Evolutionary conservation across 2,797 vertebrate species (phyloP), one percentile per base, ranked within the genome.

Genomic region (Hozukius guyotensis): DNA sequence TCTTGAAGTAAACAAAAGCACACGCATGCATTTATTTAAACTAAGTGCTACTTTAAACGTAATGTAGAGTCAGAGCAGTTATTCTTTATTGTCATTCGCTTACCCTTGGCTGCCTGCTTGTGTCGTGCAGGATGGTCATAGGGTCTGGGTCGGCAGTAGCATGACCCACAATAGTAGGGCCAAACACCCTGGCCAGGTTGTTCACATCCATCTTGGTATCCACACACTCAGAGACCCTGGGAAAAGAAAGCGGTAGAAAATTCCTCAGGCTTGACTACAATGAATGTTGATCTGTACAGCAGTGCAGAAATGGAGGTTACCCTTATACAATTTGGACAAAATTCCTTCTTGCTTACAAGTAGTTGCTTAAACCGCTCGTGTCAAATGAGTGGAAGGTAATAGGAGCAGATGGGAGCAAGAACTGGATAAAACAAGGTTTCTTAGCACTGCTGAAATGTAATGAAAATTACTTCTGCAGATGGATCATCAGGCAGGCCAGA

Each of bases 111-210:
- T 99, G 98, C n/a, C 96, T 92, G 64, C 92, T 97, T 2, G 97
- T 98, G 88, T 99, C 98, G 0, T 97, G 95, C 77, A 99, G 94
- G 75, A 99, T 95, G 1, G 95, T 97, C 96, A 97, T 91, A 0
- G 97, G 97, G 68, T 98, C 97, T 20, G 97, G 98, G 75, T 98
- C 96, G 1, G 97, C 92, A 10, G 96, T 95, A 0, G 97, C 97
- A 3, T 98, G 97, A 32, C 96, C 98, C 0, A 99, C 97, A 18
- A 99, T 94, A 0, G 98, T 99, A 11, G 98, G 98, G 2, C 97
- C 98, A 90, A 99, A 99, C 65, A 99, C 95, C 81, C 96, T 96
- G 80, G 97, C 94, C 89, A 99, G 88, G 88, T 99, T 99, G 78
- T 81, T 75, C 73, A 96, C 29, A 34, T 97, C 96, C 98, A 99